Percentiles rank a stretch among this genome's conserved stretches.
These are phyloP conservation scores for Phodopus roborovskii DNA, from an alignment of 2,113 vertebrate species.

Conservation along the genomic window DNA sequence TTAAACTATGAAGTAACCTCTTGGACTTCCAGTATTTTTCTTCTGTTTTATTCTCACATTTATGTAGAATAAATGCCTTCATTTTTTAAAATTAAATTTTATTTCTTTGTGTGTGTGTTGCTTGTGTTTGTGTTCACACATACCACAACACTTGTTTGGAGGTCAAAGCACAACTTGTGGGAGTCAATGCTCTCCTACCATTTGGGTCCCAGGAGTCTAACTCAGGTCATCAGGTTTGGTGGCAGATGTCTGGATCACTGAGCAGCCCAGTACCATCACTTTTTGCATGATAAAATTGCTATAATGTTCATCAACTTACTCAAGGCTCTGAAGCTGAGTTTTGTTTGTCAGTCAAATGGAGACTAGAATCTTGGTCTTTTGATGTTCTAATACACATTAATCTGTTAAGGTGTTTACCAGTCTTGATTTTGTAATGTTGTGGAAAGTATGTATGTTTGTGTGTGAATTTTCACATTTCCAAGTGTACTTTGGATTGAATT, in stretches of 20 bases:
- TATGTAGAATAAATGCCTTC: background rate
- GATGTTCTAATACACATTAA: background rate
- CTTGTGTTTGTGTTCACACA: background rate
- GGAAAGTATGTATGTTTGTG: background rate
- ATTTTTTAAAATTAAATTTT: background rate
- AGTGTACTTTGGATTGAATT: background rate
- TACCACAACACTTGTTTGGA: background rate
- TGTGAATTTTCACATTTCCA: background rate
- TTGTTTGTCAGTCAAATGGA: background rate
- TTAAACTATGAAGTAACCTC: constrained; percentile 13
- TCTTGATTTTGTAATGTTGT: background rate
- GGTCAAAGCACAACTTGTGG: background rate
- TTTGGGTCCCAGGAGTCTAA: background rate
- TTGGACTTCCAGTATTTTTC: background rate
- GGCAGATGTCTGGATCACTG: background rate
- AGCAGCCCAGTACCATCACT: background rate
- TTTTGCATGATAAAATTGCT: constrained; percentile 13
- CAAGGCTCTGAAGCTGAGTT: constrained; percentile 1
- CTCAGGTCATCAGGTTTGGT: background rate
- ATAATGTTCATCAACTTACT: background rate
- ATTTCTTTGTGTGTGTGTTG: background rate
- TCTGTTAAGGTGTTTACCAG: background rate
- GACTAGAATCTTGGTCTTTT: background rate
- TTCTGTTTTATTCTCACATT: constrained; percentile 29
- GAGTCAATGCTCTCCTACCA: background rate